Conservation (phyloP, 64 coral and sea anemone genomes). For the Pachyseris speciosa region DNA sequence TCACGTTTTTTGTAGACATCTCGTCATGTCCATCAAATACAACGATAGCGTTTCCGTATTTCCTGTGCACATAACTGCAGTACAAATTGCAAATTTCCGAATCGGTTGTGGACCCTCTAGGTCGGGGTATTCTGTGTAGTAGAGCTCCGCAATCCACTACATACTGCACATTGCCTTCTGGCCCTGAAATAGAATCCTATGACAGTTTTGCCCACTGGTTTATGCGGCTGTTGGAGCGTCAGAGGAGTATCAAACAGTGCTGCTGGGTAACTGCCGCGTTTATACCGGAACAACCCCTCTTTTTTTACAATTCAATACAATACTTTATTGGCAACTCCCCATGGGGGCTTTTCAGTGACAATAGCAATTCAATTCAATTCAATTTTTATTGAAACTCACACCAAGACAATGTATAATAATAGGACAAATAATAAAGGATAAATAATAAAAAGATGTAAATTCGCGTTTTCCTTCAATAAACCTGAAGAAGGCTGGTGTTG, state of each 20-base stretch:
- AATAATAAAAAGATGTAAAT: too few relatives aligned
- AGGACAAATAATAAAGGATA: too few relatives aligned
- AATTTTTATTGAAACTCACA: too few relatives aligned
- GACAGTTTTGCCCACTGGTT: slow-evolving; percentile 46
- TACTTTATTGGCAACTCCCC: too few relatives aligned
- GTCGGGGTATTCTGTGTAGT: slow-evolving; percentile 51
- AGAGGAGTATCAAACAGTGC: slow-evolving; percentile 62
- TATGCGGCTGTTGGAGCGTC: slow-evolving; percentile 44
- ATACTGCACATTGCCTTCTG: slow-evolving; percentile 18
- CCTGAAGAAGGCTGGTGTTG: too few relatives aligned
- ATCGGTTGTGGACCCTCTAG: slow-evolving; percentile 41
- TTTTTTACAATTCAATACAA: too few relatives aligned
- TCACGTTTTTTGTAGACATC: slow-evolving; percentile 34
- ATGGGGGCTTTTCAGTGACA: too few relatives aligned
- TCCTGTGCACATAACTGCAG: slow-evolving; percentile 38
- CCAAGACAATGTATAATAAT: too few relatives aligned
- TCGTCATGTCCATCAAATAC: slow-evolving; percentile 70
- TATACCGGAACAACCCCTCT: slow-evolving; percentile 46
- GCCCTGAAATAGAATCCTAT: neutral
- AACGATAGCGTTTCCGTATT: slow-evolving; percentile 39
- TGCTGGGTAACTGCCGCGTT: slow-evolving; percentile 69
- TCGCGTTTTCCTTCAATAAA: too few relatives aligned
- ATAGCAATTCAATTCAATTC: too few relatives aligned
- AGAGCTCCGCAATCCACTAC: slow-evolving; percentile 73
- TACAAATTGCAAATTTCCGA: slow-evolving; percentile 50